Base-by-base conservation (phyloP, 2,888 invertebrate genomes). In the Chirona hameri region DNA sequence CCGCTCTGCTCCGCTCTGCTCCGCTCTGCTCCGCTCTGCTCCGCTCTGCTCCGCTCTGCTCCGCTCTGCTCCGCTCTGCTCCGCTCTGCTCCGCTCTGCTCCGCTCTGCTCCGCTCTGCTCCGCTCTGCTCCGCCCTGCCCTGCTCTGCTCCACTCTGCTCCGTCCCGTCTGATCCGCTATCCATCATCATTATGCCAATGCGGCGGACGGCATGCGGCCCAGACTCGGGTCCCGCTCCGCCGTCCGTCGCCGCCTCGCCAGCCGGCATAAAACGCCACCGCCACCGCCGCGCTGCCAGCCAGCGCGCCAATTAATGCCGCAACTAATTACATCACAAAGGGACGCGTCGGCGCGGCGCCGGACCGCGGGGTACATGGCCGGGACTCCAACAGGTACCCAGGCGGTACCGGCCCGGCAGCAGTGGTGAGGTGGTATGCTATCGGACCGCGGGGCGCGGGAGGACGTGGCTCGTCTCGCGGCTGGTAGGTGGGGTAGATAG, bases 261-360 rank as follows among this genome's bases (percentile, higher is more conserved):
- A 9, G 27, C 76, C 24, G 39, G 39, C 39, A 24, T 76, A 76
- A 76, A 76, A 76, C 76, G 39, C 76, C 21, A 39, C 46, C 76
- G 76, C 76, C 39, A 39, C 39, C 39, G 39, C 39, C 39, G 39
- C 39, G 39, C 39, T 9, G 39, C 39, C 46, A 9, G 24, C 76
- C 76, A 46, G 9, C 39, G 18, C 46, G 46, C 76, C 76, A 76
- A 76, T 76, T 76, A 76, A 46, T 46, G 76, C 46, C 76, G 76
- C 9, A 21, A 76, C 76, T 76, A 76, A 76, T 76, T 76, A 76
- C 76, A 76, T 76, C 76, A 76, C 76, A 76, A 76, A 76, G 21
- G 76, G 76, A 39, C 39, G 76, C 76, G 24, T 10, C 76, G 76
- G 76, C 76, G 21, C 76, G 21, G 76, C 9, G 24, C 46, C 31